phyloP scores from a whole-genome alignment of 30 jellyfish, hydroid and myxozoan genomes.

The Chironex yamaguchii region DNA sequence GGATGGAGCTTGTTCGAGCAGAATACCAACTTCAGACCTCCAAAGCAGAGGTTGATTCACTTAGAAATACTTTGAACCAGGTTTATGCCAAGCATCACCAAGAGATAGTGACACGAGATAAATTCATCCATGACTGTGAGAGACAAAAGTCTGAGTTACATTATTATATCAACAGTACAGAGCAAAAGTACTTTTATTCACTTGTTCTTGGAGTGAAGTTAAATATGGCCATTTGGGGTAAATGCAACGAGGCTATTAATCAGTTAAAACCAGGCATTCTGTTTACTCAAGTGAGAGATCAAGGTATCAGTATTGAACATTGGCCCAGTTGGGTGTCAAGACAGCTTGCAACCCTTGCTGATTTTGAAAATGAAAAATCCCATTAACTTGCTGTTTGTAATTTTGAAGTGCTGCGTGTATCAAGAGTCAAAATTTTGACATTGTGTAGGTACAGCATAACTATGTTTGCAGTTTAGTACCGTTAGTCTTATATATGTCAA shows the following conservation, averaged over 20 bases:
- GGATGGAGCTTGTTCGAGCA: slow-evolving; percentile 40
- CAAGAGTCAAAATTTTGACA: no score
- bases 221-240: slow-evolving; percentile 88
- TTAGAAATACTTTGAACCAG: slow-evolving; percentile 55
- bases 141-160: slow-evolving; percentile 38
- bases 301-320: slow-evolving; percentile 76
- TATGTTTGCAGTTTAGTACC: no score
- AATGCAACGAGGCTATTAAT: slow-evolving; percentile 47
- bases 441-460: no score
- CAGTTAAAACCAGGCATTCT: slow-evolving; percentile 65
- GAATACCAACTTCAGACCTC: slow-evolving; percentile 70
- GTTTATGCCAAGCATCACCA: slow-evolving; percentile 52
- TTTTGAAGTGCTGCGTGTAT: no score
- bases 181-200: slow-evolving; percentile 83
- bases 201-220: slow-evolving; percentile 84
- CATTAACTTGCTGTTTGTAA: no score
- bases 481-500: no score
- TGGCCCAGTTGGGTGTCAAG: slow-evolving; percentile 93
- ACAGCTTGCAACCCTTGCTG: slow-evolving; percentile 67
- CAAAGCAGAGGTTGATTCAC: slow-evolving; percentile 36
- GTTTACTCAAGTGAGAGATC: slow-evolving; percentile 65
- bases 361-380: not conserved
- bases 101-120: slow-evolving; percentile 64
- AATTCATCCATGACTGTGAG: slow-evolving; percentile 50
- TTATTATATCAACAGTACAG: slow-evolving; percentile 45